These are phyloP conservation scores for Eumeta japonica DNA, from an alignment of 1,140 invertebrate species.

Conservation along the genomic window DNA sequence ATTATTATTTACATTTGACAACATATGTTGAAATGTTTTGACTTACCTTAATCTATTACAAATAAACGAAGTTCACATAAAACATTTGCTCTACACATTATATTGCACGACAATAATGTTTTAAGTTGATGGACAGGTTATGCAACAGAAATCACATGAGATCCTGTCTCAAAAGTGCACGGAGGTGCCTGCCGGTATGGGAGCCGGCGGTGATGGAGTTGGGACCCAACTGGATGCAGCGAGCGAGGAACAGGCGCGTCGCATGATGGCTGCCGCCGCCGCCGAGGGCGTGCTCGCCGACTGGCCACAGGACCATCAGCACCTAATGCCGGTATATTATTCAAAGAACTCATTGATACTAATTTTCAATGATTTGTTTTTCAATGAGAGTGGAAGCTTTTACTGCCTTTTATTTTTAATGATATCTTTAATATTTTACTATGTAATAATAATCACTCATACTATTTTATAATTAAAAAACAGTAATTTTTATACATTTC, in stretches of 20 bases:
- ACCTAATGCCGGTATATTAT: too few species aligned
- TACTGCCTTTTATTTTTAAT: too few species aligned
- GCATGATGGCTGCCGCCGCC: conserved; percentile 37
- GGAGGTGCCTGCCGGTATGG: conserved; percentile 15
- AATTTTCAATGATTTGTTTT: background rate
- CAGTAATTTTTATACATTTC: too few species aligned
- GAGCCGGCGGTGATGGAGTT: conserved; percentile 13
- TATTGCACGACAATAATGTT: too few species aligned
- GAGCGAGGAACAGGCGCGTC: conserved; percentile 33
- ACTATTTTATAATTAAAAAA: too few species aligned
- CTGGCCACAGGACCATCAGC: conserved; percentile 20
- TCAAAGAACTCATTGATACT: background rate
- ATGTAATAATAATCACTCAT: background rate
- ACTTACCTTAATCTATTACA: too few species aligned
- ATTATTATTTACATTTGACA: too few species aligned
- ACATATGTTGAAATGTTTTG: too few species aligned
- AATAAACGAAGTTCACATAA: too few species aligned
- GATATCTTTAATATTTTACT: background rate
- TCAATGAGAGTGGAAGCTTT: too few species aligned
- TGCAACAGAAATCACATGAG: conserved; percentile 56
- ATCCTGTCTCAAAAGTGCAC: conserved; percentile 43
- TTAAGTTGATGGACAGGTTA: too few species aligned
- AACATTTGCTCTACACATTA: too few species aligned
- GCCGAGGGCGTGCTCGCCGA: conserved; percentile 41
- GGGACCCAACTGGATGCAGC: conserved; percentile 14